phyloP scores from a whole-genome alignment of 2,888 invertebrate genomes.

The Drosophila yooni region DNA sequence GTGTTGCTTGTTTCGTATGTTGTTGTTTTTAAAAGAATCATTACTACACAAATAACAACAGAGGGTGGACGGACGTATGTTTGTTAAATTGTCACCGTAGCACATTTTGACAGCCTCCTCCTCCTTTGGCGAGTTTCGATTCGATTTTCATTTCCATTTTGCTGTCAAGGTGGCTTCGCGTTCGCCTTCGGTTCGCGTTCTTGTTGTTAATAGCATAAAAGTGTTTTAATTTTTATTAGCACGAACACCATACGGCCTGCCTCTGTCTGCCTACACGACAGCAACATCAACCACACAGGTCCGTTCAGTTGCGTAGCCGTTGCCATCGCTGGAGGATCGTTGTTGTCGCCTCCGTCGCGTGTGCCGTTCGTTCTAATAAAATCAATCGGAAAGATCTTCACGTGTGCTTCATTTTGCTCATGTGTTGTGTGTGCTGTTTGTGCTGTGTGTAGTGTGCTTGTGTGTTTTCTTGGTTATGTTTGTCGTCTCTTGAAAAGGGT shows the following conservation, averaged over 20 bases:
- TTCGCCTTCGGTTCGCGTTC: slow-evolving; percentile 60
- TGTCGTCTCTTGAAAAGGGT: slow-evolving; percentile 62
- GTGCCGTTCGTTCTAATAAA: slow-evolving; percentile 71
- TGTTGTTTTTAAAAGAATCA: slow-evolving; percentile 29
- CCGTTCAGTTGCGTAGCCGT: slow-evolving; percentile 62
- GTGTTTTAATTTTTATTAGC: slow-evolving; percentile 79
- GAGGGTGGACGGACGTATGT: slow-evolving; percentile 12
- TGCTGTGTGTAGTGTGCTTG: slow-evolving; percentile 27
- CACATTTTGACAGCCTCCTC: slow-evolving; percentile 53
- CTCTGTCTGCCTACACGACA: slow-evolving; percentile 49
- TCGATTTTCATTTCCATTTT: slow-evolving; percentile 50
- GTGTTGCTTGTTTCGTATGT: slow-evolving; percentile 24
- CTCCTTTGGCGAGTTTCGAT: neutral
- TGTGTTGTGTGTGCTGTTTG: slow-evolving; percentile 16
- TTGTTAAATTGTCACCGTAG: slow-evolving; percentile 60
- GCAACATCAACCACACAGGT: slow-evolving; percentile 30
- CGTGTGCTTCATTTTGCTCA: slow-evolving; percentile 38
- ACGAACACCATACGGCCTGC: slow-evolving; percentile 61
- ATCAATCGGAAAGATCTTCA: slow-evolving; percentile 66
- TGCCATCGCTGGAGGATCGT: slow-evolving; percentile 68
- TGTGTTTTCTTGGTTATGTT: slow-evolving; percentile 54
- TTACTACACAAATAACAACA: slow-evolving; percentile 43
- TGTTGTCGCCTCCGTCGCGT: slow-evolving; percentile 54
- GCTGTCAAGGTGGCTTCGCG: slow-evolving; percentile 64
- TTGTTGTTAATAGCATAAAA: slow-evolving; percentile 77